A percentile compares a stretch with the other conserved stretches of the same genome.
phyloP scores from a whole-genome alignment of 2,113 vertebrate species.

The Asarcornis scutulata region DNA sequence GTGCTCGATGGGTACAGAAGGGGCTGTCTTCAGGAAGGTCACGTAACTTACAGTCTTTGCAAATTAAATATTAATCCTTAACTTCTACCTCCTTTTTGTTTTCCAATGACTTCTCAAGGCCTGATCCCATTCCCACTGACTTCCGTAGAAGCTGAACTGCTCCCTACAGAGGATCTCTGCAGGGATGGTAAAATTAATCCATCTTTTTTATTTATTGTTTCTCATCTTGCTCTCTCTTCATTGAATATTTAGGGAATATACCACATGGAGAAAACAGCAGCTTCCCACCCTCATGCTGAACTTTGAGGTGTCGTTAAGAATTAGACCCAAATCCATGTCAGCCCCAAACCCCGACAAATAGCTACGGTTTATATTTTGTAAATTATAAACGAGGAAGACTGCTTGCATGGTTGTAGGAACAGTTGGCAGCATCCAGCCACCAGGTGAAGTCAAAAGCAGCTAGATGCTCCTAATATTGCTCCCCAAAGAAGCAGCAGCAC shows the following conservation, averaged over 20 bases:
- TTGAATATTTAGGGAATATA: not conserved
- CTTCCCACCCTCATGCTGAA: not conserved
- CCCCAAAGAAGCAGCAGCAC: not conserved
- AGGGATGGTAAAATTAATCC: not conserved
- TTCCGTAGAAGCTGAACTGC: not conserved
- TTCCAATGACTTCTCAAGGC: not conserved
- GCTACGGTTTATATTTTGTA: not conserved
- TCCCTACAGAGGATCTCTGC: not conserved
- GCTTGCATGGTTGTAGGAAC: not conserved
- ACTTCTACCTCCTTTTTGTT: not conserved
- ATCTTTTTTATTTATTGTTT: not conserved
- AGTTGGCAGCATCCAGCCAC: slow-evolving; percentile 13
- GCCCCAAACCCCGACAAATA: not conserved
- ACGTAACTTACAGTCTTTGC: not conserved
- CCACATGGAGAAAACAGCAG: not conserved
- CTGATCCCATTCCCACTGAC: not conserved
- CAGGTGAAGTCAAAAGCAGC: slow-evolving; percentile 38
- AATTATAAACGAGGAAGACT: slow-evolving; percentile 5
- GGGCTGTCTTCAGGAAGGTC: not conserved
- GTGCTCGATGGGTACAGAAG: not conserved
- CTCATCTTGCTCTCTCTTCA: not conserved
- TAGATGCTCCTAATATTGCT: not conserved
- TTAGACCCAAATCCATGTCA: not conserved
- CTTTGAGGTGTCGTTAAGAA: not conserved
- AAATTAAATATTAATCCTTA: not conserved